Conservation (phyloP, 2,113 vertebrate species). For the Forbesichthys agassizii region DNA sequence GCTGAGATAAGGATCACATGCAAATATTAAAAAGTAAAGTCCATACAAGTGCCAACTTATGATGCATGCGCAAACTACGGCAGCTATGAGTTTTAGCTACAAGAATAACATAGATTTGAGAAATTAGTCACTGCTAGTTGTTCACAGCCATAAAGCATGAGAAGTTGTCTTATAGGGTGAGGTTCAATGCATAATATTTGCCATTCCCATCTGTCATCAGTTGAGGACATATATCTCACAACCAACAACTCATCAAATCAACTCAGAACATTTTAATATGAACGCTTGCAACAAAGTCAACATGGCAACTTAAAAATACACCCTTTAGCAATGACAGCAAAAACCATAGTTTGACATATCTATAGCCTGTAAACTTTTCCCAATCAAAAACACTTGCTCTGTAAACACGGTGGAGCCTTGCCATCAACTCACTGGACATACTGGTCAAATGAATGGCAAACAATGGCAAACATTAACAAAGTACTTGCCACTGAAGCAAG, state of each 20-base stretch:
- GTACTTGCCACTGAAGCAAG: too few species aligned
- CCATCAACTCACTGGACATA: background rate
- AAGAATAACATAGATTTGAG: slow-evolving; percentile 40
- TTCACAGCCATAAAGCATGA: slow-evolving; percentile 50
- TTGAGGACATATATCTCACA: slow-evolving; percentile 9
- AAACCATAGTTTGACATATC: background rate
- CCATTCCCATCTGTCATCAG: slow-evolving; percentile 55
- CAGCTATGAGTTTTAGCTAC: slow-evolving; percentile 43
- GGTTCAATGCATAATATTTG: slow-evolving; percentile 40
- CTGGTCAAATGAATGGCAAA: background rate
- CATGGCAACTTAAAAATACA: background rate
- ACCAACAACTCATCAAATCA: slow-evolving; percentile 16
- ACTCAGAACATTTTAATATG: slow-evolving; percentile 8
- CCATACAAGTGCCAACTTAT: slow-evolving; percentile 38
- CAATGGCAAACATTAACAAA: slow-evolving; percentile 5
- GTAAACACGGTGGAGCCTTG: slow-evolving; percentile 7
- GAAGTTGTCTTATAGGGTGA: slow-evolving; percentile 53
- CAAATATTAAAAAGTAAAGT: slow-evolving; percentile 53
- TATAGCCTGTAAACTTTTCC: too few species aligned
- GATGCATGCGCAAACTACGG: slow-evolving; percentile 54
- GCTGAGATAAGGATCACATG: slow-evolving; percentile 34
- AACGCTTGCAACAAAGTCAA: background rate
- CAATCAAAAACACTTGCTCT: background rate
- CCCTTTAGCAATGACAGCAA: background rate
- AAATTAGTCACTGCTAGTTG: slow-evolving; percentile 61